Conservation (phyloP, 1,140 invertebrate genomes). For the Drosophila littoralis region DNA sequence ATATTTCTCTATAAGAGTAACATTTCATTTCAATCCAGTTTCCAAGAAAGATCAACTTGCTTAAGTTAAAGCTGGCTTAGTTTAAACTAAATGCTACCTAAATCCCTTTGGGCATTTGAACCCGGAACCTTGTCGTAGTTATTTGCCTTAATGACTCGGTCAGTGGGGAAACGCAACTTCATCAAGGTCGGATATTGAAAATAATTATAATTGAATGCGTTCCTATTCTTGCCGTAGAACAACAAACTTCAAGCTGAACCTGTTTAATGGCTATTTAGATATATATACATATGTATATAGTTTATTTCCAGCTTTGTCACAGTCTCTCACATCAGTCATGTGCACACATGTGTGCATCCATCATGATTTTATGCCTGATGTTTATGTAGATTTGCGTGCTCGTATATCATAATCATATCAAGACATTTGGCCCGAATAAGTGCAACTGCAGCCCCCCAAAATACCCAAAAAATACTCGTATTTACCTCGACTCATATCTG, state of each 20-base stretch:
- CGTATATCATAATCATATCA: conserved; percentile 73
- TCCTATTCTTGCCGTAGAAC: background rate
- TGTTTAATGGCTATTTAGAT: background rate
- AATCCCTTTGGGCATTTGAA: background rate
- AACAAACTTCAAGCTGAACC: conserved; percentile 10
- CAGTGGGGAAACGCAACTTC: background rate
- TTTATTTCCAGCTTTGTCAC: background rate
- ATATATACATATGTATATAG: too few species aligned
- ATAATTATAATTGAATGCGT: conserved; percentile 2
- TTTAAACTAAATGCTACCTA: too few species aligned
- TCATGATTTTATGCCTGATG: conserved; percentile 54
- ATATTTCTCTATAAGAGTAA: too few species aligned
- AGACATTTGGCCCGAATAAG: conserved; percentile 51
- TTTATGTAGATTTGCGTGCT: conserved; percentile 76
- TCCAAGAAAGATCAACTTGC: too few species aligned
- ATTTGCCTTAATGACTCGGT: background rate
- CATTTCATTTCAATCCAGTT: too few species aligned
- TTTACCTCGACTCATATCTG: conserved; percentile 7
- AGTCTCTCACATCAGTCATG: conserved; percentile 28
- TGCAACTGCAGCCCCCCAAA: conserved; percentile 8
- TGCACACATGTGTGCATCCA: conserved; percentile 49
- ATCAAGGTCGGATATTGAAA: background rate
- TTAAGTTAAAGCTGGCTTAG: too few species aligned
- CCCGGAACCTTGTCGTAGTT: background rate
- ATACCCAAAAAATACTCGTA: conserved; percentile 4